phyloP scores from a whole-genome alignment of 2,113 vertebrate genomes.

The Xiphias gladius region DNA sequence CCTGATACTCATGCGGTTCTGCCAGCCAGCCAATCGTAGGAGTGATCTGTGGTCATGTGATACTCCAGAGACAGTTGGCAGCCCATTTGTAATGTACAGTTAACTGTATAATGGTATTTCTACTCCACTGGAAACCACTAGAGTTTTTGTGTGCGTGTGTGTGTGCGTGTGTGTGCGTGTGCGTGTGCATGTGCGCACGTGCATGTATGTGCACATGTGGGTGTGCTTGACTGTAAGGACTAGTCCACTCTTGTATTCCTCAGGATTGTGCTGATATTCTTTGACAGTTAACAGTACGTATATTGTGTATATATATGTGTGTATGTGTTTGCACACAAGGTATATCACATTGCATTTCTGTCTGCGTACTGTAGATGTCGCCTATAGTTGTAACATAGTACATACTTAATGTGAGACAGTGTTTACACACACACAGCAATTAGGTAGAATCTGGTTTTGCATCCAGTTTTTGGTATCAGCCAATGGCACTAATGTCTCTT shows the following conservation, averaged over 20 bases:
- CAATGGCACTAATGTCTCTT: background rate
- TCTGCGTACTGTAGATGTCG: background rate
- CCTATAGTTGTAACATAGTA: background rate
- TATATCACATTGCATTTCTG: constrained; percentile 34
- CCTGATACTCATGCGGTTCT: constrained; percentile 65
- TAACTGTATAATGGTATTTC: constrained; percentile 78
- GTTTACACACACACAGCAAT: background rate
- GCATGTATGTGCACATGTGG: too few relatives aligned
- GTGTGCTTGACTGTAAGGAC: constrained; percentile 31
- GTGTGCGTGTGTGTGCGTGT: constrained; percentile 31
- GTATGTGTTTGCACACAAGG: constrained; percentile 20
- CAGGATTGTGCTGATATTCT: constrained; percentile 41
- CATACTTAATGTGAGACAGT: background rate
- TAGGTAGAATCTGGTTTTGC: background rate
- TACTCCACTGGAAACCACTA: constrained; percentile 67
- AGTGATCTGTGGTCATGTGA: constrained; percentile 69
- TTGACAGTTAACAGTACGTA: constrained; percentile 40
- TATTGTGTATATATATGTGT: constrained; percentile 10
- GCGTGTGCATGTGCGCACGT: background rate
- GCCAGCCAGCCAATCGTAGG: constrained; percentile 68
- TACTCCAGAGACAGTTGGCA: constrained; percentile 77
- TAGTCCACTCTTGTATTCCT: constrained; percentile 36
- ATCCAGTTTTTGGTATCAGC: constrained; percentile 11
- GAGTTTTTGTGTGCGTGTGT: constrained; percentile 52
- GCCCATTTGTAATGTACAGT: constrained; percentile 78